phyloP scores from a whole-genome alignment of 2,888 invertebrate species.

The Microplitis deprimator region DNA sequence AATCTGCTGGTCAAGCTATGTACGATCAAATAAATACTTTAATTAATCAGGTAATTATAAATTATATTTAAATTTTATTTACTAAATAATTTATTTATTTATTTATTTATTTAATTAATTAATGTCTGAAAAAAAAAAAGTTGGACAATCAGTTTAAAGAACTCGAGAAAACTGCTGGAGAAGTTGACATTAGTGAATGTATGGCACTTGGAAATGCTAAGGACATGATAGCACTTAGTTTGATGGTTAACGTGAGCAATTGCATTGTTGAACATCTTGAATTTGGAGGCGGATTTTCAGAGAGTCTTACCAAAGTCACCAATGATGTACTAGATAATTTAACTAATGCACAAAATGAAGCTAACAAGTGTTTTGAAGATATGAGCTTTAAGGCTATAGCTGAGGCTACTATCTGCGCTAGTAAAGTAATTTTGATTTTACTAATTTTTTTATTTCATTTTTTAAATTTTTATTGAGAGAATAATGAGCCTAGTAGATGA shows the following conservation, averaged over 20 bases:
- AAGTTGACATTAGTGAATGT: background rate
- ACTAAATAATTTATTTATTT: background rate
- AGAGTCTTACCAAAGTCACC: background rate
- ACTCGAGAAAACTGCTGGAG: background rate
- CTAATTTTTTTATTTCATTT: background rate
- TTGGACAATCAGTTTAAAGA: background rate
- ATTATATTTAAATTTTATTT: background rate
- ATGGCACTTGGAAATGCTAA: background rate
- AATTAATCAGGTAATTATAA: background rate
- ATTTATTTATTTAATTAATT: background rate
- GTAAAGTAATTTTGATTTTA: background rate
- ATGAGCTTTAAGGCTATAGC: background rate
- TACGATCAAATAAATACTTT: background rate
- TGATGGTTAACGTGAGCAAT: background rate
- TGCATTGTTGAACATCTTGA: background rate
- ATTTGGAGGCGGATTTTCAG: background rate
- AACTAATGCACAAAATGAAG: background rate
- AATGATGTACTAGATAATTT: background rate
- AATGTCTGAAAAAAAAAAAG: background rate
- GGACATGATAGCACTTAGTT: background rate
- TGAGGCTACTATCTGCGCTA: background rate
- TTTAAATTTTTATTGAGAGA: background rate
- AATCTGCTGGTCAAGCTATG: background rate
- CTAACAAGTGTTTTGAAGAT: background rate
- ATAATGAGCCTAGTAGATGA: too few species aligned